These are phyloP conservation scores for Falco peregrinus DNA, from an alignment of 2,797 vertebrate species.

Conservation along the genomic window DNA sequence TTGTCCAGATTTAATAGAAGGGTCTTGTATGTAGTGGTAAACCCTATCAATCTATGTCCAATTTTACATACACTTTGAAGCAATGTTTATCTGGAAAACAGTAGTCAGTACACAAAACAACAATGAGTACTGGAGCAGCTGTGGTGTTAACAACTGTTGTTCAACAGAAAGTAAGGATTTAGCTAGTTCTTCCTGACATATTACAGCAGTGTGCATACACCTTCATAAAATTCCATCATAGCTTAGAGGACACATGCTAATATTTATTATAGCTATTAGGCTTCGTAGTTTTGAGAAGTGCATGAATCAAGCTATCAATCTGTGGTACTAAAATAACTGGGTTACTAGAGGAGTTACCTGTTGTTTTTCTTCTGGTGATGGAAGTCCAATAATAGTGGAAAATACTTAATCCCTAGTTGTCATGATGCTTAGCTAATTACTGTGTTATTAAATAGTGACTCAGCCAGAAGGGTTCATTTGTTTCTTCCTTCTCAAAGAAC, in stretches of 20 bases:
- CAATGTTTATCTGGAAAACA: neutral
- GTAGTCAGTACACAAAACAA: neutral
- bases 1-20: neutral
- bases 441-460: conserved; percentile 38
- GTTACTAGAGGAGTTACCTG: conserved; percentile 9
- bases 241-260: neutral
- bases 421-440: conserved; percentile 28
- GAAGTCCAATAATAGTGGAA: conserved; percentile 9
- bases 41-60: neutral
- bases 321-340: neutral
- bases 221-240: neutral
- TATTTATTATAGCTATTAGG: conserved; percentile 30
- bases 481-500: conserved; percentile 11
- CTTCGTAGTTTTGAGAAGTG: conserved; percentile 21
- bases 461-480: neutral
- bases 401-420: conserved; percentile 18
- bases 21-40: neutral
- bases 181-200: neutral
- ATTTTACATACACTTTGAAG: neutral
- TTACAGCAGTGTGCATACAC: neutral
- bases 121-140: neutral
- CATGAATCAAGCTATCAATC: conserved; percentile 16
- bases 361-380: conserved; percentile 1
- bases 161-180: neutral
- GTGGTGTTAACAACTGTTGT: neutral